These are phyloP conservation scores for Zygogramma bicolorata DNA, from an alignment of 2,888 invertebrate species.

Conservation along the genomic window DNA sequence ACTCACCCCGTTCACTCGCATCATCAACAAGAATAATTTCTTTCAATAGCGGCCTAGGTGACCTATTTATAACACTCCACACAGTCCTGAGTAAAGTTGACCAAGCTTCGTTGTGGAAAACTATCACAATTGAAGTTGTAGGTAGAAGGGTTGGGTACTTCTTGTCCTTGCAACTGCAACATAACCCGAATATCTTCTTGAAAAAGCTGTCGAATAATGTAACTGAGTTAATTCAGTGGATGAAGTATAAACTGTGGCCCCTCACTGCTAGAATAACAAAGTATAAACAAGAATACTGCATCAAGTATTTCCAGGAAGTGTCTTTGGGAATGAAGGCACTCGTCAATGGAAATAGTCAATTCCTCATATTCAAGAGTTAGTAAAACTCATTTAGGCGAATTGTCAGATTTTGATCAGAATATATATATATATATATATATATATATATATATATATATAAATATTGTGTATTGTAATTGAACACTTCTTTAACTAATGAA, in stretches of 20 bases:
- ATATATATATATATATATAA: too few relatives aligned
- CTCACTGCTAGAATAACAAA: background rate
- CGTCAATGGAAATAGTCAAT: too few relatives aligned
- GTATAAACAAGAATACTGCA: too few relatives aligned
- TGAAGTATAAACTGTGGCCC: background rate
- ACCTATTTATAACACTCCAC: conserved; percentile 96
- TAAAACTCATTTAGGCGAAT: too few relatives aligned
- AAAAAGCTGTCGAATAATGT: background rate
- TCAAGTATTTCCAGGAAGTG: too few relatives aligned
- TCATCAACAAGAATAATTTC: conserved; percentile 99
- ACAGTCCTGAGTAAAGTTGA: conserved; percentile 94
- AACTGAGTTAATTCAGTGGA: background rate
- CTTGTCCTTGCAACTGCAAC: conserved; percentile 82
- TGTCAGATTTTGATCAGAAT: too few relatives aligned
- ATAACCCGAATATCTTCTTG: conserved; percentile 33
- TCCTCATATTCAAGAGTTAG: too few relatives aligned
- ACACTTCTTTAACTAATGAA: too few relatives aligned
- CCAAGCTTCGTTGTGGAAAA: conserved; percentile 99
- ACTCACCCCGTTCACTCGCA: conserved; percentile 89
- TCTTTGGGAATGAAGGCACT: too few relatives aligned
- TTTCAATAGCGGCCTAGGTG: conserved; percentile 86
- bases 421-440: too few relatives aligned
- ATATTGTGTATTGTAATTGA: too few relatives aligned
- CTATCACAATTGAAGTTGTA: conserved; percentile 96
- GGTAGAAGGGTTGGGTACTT: conserved; percentile 84